Conservation (phyloP, 2,797 vertebrate species). For the Xiphophorus birchmanni region DNA sequence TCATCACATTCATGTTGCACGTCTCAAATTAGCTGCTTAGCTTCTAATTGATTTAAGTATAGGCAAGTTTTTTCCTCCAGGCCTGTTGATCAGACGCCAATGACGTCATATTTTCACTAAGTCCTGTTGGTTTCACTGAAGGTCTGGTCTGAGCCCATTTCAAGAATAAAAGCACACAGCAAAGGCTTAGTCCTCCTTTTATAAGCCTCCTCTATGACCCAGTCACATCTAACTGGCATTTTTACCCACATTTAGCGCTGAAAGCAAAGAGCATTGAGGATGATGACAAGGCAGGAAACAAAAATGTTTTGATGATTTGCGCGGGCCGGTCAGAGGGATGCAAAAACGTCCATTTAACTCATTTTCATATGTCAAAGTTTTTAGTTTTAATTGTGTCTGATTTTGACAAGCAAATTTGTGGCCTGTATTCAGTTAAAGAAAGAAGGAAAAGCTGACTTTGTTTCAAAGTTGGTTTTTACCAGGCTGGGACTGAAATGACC, state of each 20-base stretch:
- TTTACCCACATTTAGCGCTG: neutral
- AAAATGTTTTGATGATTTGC: neutral
- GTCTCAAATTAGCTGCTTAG: neutral
- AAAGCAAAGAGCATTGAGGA: neutral
- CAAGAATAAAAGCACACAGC: neutral
- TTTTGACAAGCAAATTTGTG: neutral
- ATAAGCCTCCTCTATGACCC: neutral
- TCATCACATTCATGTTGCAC: neutral
- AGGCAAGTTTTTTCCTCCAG: neutral
- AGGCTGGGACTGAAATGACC: neutral
- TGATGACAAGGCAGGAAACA: neutral
- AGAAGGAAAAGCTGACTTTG: neutral
- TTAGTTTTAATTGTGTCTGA: neutral
- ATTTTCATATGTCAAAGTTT: neutral
- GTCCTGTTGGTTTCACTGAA: neutral
- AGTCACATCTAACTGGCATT: neutral
- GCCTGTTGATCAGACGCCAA: neutral
- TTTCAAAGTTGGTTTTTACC: neutral
- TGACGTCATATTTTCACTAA: neutral
- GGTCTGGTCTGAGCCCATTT: neutral
- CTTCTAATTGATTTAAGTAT: neutral
- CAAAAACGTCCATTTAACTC: neutral
- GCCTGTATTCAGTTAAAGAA: neutral
- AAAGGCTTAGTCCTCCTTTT: neutral
- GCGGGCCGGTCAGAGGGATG: too few species aligned